Percentiles rank a stretch among this genome's conserved stretches.
These are phyloP conservation scores for Ormyrus rosae DNA, from an alignment of 2,888 invertebrate species.

Conservation along the genomic window DNA sequence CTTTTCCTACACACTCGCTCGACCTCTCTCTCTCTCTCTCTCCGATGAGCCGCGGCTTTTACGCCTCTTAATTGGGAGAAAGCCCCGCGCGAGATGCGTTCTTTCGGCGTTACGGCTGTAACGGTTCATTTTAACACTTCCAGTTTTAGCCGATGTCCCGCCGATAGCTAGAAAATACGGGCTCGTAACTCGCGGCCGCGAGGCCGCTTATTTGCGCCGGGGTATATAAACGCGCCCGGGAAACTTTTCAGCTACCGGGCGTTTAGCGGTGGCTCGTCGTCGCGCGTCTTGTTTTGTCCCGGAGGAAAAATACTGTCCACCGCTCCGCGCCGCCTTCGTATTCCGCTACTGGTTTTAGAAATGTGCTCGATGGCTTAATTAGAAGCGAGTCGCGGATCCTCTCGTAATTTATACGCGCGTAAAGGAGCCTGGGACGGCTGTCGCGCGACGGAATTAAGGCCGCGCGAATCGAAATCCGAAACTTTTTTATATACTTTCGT, in stretches of 20 bases:
- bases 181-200: constrained; percentile 19
- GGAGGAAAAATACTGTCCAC: background rate
- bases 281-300: background rate
- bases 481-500: constrained; percentile 43
- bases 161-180: constrained; percentile 32
- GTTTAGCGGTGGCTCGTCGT: background rate
- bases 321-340: too few relatives aligned
- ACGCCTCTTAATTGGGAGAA: constrained; percentile 33
- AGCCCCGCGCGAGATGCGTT: background rate
- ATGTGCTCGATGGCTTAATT: too few relatives aligned
- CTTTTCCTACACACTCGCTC: background rate
- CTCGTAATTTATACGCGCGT: too few relatives aligned
- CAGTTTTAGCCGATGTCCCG: constrained; percentile 31
- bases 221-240: background rate
- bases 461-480: constrained; percentile 39
- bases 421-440: too few relatives aligned
- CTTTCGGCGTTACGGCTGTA: constrained; percentile 1
- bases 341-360: too few relatives aligned
- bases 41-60: constrained; percentile 3
- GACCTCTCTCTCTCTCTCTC: background rate
- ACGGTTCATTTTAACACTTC: constrained; percentile 49
- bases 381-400: too few relatives aligned
- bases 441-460: constrained; percentile 14
- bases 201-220: constrained; percentile 18
- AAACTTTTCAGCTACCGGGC: background rate